These are phyloP conservation scores for Andrena dorsata DNA, from an alignment of 2,888 invertebrate species.

Conservation along the genomic window DNA sequence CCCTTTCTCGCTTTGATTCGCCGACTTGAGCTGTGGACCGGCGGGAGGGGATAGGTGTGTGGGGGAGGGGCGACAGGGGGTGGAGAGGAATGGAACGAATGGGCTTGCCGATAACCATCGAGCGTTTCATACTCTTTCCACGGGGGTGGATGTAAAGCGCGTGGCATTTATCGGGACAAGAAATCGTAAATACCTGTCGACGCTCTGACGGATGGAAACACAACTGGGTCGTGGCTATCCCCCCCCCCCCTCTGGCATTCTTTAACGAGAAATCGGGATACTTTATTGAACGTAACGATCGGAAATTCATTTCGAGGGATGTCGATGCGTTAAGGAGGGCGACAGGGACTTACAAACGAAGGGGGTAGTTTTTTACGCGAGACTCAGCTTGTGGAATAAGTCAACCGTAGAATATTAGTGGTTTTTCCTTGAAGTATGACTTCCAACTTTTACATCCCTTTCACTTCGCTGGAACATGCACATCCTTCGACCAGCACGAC, in stretches of 20 bases:
- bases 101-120: conserved; percentile 13
- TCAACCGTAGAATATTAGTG: too few species aligned
- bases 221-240: conserved; percentile 7
- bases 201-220: conserved; percentile 9
- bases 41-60: neutral
- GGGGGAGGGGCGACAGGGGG: neutral
- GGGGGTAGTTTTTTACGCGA: too few species aligned
- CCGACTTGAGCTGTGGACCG: neutral
- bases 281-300: neutral
- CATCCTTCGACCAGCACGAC: too few species aligned
- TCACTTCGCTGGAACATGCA: too few species aligned
- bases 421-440: too few species aligned
- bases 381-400: too few species aligned
- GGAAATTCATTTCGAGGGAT: neutral
- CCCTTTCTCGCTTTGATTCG: conserved; percentile 3
- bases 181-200: conserved; percentile 17
- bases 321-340: neutral
- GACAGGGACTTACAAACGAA: too few species aligned
- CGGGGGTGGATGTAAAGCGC: neutral
- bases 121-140: neutral
- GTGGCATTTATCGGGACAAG: conserved; percentile 7
- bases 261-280: neutral
- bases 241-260: neutral
- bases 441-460: too few species aligned
- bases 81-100: conserved; percentile 36